Evolutionary conservation across 1,140 invertebrate genomes (phyloP), one percentile per base, ranked within the genome.

Genomic region (Phymorhynchus buccinoides): DNA sequence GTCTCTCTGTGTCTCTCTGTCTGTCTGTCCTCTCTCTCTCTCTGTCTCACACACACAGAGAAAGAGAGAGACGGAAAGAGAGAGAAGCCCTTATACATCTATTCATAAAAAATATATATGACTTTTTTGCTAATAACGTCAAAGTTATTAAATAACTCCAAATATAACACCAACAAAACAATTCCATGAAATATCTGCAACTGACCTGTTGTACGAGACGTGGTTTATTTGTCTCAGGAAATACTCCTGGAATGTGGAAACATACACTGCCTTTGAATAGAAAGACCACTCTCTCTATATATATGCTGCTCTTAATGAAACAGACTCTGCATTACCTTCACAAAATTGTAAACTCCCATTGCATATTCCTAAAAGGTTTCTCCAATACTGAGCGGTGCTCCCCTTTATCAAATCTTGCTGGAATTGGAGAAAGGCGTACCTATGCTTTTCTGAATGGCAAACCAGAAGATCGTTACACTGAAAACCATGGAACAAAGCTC

Each of bases 151-250:
- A n/a, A n/a, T n/a, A n/a, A n/a, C n/a, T n/a, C n/a, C n/a, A n/a
- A n/a, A n/a, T n/a, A n/a, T n/a, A n/a, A n/a, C 44, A 86, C 32
- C 66, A 66, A 73, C 62, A 81, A 68, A 62, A 52, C 48, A 44
- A 86, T 6, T 56, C 66, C 30, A 16, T 77, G n/a, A n/a, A n/a
- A 37, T 39, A 77, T 44, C 42, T 35, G 37, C 7, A 42, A 87
- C 71, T 86, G 56, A 92, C 90, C 86, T 88, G 89, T 88, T 92
- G 91, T 68, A 89, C 66, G 3, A 87, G 82, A 56, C 87, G 83
- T 66, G 92, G 89, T 27, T 85, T 85, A 87, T 92, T 87, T 30
- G 88, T 90, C 73, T 90, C 88, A 66, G 89, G 89, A 87, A 92
- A 92, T n/a, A 93, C 84, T 30, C 92, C 92, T 91, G 83, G 48